Base-by-base conservation (phyloP, 1,140 invertebrate genomes). In the Orchesella cincta region DNA sequence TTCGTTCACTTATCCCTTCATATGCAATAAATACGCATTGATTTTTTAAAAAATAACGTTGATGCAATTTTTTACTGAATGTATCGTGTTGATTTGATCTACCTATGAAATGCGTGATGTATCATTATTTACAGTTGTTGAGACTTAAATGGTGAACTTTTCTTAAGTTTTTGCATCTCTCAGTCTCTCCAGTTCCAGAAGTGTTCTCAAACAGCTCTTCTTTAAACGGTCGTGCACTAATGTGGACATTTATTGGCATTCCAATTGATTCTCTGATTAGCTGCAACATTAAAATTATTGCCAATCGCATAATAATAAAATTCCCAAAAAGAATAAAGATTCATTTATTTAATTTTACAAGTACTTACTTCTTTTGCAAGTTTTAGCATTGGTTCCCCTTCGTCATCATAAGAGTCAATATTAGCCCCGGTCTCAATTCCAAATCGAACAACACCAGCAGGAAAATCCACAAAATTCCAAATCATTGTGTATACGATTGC, bases 201-300 rank as follows among this genome's bases (percentile, higher is more conserved):
- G 84, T 1, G 78, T 79, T 23, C 83, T 62, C 5, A 85, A 85
- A 79, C n/a, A 84, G 62, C 76, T 87, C 86, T 73, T 87, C 86
- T 74, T 84, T 80, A 82, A 80, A 87, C 1, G 86, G 86, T 23
- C 83, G 78, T 8, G 80, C 83, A 8, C 85, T 84, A 8, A 86
- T 76, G 78, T 87, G 86, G 5, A 87, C 84, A 72, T 80, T 83
- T 18, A 87, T 81, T 1, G 86, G 85, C 77, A 86, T 80, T 26
- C 85, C 85, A 12, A 75, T 80, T 1, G 85, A 82, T 8, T 77
- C 84, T 62, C 36, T 51, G 14, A 80, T 76, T 28, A 74, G 81
- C 83, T 84, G n/a, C n/a, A n/a, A n/a, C n/a, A n/a, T n/a, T n/a
- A n/a, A n/a, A n/a, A n/a, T n/a, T n/a, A n/a, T n/a, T 78, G n/a